These are phyloP conservation scores for Ctenicera cuprea DNA, from an alignment of 2,888 invertebrate genomes.

Conservation along the genomic window DNA sequence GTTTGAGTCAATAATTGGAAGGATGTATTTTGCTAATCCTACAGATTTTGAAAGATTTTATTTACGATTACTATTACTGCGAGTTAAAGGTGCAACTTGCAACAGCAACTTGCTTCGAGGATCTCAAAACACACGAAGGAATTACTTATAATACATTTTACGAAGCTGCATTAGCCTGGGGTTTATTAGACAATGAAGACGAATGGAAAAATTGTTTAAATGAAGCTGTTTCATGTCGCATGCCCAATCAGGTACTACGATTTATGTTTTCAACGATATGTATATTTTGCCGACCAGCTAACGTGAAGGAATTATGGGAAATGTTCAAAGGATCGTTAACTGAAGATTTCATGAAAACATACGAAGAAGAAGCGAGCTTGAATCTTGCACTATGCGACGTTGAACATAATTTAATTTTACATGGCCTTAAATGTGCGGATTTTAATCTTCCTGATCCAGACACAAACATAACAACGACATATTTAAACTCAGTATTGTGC, in stretches of 20 bases:
- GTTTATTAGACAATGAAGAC: conserved; percentile 63
- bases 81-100: conserved; percentile 57
- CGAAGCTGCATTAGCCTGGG: conserved; percentile 35
- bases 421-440: no score
- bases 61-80: conserved; percentile 58
- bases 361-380: no score
- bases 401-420: no score
- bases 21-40: conserved; percentile 32
- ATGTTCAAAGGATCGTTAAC: no score
- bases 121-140: conserved; percentile 61
- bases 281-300: no score
- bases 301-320: no score
- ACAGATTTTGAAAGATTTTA: conserved; percentile 50
- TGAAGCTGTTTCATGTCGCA: conserved; percentile 58
- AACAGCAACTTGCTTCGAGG: conserved; percentile 59
- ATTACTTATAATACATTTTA: conserved; percentile 59
- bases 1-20: conserved; percentile 28
- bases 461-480: background rate
- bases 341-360: no score
- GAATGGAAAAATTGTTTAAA: conserved; percentile 59
- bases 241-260: conserved; percentile 62
- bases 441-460: no score
- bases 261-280: background rate
- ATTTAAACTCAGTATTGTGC: background rate
- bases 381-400: no score